phyloP scores from a whole-genome alignment of 30 jellyfish, hydroid and myxozoan species.

The Pseudorhiza aurosa region DNA sequence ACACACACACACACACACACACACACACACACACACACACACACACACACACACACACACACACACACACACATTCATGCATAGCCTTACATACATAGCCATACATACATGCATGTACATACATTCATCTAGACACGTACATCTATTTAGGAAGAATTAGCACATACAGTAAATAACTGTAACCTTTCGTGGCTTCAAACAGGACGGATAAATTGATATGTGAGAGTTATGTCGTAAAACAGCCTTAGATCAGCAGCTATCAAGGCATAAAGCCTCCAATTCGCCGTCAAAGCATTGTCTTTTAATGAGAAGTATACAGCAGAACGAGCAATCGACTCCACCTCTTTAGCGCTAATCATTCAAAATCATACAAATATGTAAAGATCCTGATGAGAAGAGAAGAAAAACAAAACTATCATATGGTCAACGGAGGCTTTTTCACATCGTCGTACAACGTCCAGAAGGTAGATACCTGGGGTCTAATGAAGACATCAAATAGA shows the following conservation, averaged over 20 bases:
- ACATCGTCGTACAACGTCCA: background rate
- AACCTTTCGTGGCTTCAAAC: background rate
- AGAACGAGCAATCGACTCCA: slow-evolving; percentile 26
- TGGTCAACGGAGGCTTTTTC: slow-evolving; percentile 2
- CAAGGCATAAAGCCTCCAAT: no score
- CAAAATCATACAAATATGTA: slow-evolving; percentile 24
- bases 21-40: no score
- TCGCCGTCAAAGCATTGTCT: slow-evolving; percentile 1
- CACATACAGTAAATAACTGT: background rate
- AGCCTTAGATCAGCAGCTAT: slow-evolving; percentile 16
- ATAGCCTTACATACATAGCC: no score
- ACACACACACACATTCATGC: no score
- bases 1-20: no score
- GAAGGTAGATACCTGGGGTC: slow-evolving; percentile 20
- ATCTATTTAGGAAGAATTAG: background rate
- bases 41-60: no score
- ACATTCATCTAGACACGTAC: no score
- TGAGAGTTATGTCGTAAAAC: slow-evolving; percentile 1
- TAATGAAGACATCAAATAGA: slow-evolving; percentile 2
- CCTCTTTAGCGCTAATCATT: slow-evolving; percentile 25
- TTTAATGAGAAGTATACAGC: slow-evolving; percentile 8
- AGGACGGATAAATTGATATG: background rate
- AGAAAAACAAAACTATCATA: background rate
- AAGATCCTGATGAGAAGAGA: slow-evolving; percentile 13
- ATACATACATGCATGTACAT: no score